phyloP scores from a whole-genome alignment of 2,797 vertebrate species.

The Distichodus sexfasciatus region DNA sequence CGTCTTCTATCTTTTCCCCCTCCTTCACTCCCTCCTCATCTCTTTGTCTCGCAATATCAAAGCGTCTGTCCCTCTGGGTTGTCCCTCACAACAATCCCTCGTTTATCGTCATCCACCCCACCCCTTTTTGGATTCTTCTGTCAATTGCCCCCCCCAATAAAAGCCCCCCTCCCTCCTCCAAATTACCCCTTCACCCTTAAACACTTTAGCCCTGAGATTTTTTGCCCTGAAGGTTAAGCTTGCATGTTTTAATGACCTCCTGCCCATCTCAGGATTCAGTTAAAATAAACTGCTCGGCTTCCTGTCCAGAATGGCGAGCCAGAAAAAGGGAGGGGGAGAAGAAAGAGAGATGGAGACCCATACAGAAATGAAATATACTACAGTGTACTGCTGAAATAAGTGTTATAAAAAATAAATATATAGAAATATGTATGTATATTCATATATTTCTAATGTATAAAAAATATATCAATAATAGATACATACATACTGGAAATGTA shows the following conservation, averaged over 20 bases:
- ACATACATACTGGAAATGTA: too few relatives aligned
- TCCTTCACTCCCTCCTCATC: neutral
- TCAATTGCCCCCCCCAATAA: neutral
- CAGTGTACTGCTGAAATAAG: too few relatives aligned
- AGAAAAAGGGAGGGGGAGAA: neutral
- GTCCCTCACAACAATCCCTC: too few relatives aligned
- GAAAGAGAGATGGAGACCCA: neutral
- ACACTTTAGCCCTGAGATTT: neutral
- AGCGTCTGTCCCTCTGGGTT: too few relatives aligned
- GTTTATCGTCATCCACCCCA: neutral
- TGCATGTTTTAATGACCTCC: constrained; percentile 54
- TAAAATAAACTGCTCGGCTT: constrained; percentile 46
- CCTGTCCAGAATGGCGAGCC: neutral
- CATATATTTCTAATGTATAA: too few relatives aligned
- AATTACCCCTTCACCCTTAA: neutral
- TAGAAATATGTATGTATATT: too few relatives aligned
- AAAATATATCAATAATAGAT: too few relatives aligned
- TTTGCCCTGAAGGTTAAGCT: constrained; percentile 40
- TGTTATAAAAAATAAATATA: too few relatives aligned
- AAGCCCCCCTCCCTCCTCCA: too few relatives aligned
- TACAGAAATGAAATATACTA: too few relatives aligned
- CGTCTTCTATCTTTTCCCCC: neutral
- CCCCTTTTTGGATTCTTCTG: neutral
- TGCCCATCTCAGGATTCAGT: constrained; percentile 19
- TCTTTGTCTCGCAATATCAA: constrained; percentile 34